Conservation (phyloP, 1,140 invertebrate genomes). For the Pseudachorutes palmiensis region DNA sequence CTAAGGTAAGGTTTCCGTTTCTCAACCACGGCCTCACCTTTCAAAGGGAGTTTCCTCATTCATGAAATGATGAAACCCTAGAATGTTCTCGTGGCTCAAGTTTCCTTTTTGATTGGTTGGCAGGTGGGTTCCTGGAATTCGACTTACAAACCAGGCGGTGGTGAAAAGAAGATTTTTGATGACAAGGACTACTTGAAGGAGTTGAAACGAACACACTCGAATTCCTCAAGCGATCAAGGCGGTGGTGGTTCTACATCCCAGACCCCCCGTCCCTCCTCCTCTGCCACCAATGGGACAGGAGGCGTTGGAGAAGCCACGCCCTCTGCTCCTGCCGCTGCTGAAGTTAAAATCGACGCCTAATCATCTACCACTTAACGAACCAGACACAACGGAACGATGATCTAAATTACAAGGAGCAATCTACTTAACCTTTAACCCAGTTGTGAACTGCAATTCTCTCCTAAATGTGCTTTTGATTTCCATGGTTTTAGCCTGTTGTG, state of each 20-base stretch:
- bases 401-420: too few relatives aligned
- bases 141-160: conserved; percentile 85
- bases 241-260: not conserved
- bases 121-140: conserved; percentile 87
- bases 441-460: too few relatives aligned
- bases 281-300: not conserved
- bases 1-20: conserved; percentile 12
- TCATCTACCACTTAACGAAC: too few relatives aligned
- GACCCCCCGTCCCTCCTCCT: not conserved
- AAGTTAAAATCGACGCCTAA: not conserved
- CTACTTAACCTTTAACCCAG: too few relatives aligned
- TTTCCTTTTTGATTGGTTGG: not conserved
- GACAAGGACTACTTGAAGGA: conserved; percentile 80
- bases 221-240: conserved; percentile 6
- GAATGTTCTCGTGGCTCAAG: not conserved
- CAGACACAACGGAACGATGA: too few relatives aligned
- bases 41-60: too few relatives aligned
- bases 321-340: not conserved
- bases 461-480: too few relatives aligned
- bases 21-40: too few relatives aligned
- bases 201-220: not conserved
- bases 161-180: conserved; percentile 87
- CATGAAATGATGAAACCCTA: not conserved
- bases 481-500: too few relatives aligned
- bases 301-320: too few relatives aligned